Evolutionary conservation across 2,113 vertebrate genomes (phyloP).

Genomic region (Heterotis niloticus): DNA sequence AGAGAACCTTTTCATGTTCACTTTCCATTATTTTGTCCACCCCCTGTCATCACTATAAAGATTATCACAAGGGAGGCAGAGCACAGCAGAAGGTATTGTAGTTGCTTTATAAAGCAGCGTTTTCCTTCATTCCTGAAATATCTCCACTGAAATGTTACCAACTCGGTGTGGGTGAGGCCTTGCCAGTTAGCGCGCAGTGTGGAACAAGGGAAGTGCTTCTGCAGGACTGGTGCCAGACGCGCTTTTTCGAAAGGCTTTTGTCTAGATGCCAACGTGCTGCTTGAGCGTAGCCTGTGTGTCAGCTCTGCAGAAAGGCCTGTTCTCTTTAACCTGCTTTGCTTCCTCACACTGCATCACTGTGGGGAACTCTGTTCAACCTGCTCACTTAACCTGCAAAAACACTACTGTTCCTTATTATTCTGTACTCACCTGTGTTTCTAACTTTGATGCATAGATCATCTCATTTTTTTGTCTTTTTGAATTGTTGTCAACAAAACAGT

Average conservation of each 20-base stretch:
- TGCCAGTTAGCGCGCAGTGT: background rate
- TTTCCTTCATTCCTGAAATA: background rate
- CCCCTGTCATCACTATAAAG: no score
- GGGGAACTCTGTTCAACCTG: background rate
- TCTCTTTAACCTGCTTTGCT: conserved; percentile 16
- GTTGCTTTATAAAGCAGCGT: no score
- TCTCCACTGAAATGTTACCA: conserved; percentile 33
- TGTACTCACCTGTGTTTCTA: background rate
- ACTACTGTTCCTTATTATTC: background rate
- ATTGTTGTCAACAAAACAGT: background rate
- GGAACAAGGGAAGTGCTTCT: background rate
- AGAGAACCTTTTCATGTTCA: no score
- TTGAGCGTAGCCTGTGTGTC: background rate
- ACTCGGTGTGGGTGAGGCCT: conserved; percentile 10
- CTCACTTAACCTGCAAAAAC: background rate
- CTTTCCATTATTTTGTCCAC: no score
- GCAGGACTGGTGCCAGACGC: background rate
- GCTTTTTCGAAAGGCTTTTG: background rate
- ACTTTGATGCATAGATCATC: background rate
- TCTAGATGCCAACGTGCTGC: background rate
- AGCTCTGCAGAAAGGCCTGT: background rate
- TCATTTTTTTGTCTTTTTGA: background rate
- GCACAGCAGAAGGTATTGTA: no score
- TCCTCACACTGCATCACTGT: background rate
- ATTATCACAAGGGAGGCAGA: no score